A percentile compares a stretch with the other conserved stretches of the same genome.
These are phyloP conservation scores for Macaria liturata DNA, from an alignment of 2,888 invertebrate genomes.

Conservation along the genomic window DNA sequence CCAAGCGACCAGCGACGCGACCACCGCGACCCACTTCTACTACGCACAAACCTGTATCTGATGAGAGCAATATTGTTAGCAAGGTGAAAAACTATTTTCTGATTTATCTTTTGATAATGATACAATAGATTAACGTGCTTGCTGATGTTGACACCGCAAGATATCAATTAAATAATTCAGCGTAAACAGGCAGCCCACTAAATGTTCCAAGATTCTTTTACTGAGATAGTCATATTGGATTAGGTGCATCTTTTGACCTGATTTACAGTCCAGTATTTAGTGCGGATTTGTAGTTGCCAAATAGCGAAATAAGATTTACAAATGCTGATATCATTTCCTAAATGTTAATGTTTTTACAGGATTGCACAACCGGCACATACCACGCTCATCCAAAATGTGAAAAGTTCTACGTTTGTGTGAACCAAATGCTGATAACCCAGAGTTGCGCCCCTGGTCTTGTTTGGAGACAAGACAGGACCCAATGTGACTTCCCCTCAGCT, in stretches of 20 bases:
- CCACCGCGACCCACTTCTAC: constrained; percentile 48
- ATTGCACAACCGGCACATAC: constrained; percentile 89
- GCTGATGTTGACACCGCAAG: too few relatives aligned
- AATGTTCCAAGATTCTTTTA: too few relatives aligned
- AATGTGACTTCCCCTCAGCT: constrained; percentile 90
- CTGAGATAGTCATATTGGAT: too few relatives aligned
- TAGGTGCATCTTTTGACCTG: too few relatives aligned
- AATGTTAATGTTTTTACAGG: constrained; percentile 40
- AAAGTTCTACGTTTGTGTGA: constrained; percentile 90
- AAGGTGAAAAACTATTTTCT: constrained; percentile 43
- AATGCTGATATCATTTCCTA: too few relatives aligned
- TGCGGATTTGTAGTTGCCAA: too few relatives aligned
- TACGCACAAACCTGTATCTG: constrained; percentile 48
- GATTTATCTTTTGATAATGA: too few relatives aligned
- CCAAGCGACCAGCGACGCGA: constrained; percentile 37
- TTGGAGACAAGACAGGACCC: constrained; percentile 86
- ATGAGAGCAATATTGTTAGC: constrained; percentile 54
- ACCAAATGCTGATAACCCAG: constrained; percentile 86
- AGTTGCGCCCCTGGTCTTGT: constrained; percentile 90
- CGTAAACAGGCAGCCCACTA: too few relatives aligned
- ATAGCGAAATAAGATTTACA: too few relatives aligned
- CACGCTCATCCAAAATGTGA: constrained; percentile 89
- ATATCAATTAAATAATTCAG: too few relatives aligned
- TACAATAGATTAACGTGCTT: too few relatives aligned
- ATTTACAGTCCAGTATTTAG: too few relatives aligned